A percentile compares a stretch with the other conserved stretches of the same genome.
These are phyloP conservation scores for Melanogrammus aeglefinus DNA, from an alignment of 2,797 vertebrate species.

Conservation along the genomic window DNA sequence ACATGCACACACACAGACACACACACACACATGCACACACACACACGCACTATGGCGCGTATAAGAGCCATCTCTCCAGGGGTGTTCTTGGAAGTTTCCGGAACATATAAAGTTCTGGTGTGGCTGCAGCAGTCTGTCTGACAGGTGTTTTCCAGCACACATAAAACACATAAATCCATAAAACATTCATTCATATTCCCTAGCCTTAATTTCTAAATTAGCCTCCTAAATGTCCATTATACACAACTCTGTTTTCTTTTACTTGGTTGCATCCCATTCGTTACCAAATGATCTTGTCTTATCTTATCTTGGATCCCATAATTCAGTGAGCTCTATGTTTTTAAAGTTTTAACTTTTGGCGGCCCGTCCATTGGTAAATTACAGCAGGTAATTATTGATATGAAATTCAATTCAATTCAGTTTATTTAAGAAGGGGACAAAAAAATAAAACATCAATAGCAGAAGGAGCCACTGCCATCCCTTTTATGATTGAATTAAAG, in stretches of 20 bases:
- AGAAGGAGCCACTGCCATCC: neutral
- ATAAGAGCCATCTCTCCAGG: neutral
- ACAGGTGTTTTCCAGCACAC: neutral
- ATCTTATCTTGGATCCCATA: neutral
- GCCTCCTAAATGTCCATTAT: neutral
- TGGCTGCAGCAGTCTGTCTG: too few relatives aligned
- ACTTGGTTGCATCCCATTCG: neutral
- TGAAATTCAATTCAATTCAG: too few relatives aligned
- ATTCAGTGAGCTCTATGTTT: neutral
- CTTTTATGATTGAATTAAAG: neutral
- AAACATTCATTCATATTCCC: too few relatives aligned
- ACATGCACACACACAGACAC: slow-evolving; percentile 1
- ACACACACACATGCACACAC: neutral
- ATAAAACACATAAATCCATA: neutral
- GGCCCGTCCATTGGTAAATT: too few relatives aligned
- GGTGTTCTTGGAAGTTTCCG: neutral
- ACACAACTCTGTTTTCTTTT: neutral
- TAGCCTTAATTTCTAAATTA: too few relatives aligned
- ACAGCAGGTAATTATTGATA: too few relatives aligned
- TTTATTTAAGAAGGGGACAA: too few relatives aligned
- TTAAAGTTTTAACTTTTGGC: too few relatives aligned
- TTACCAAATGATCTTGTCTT: too few relatives aligned
- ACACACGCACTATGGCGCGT: neutral
- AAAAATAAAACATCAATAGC: too few relatives aligned
- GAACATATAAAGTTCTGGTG: neutral